Evolutionary conservation across 2,888 invertebrate species (phyloP), one percentile per base, ranked within the genome.

Genomic region (Stramonita haemastoma): DNA sequence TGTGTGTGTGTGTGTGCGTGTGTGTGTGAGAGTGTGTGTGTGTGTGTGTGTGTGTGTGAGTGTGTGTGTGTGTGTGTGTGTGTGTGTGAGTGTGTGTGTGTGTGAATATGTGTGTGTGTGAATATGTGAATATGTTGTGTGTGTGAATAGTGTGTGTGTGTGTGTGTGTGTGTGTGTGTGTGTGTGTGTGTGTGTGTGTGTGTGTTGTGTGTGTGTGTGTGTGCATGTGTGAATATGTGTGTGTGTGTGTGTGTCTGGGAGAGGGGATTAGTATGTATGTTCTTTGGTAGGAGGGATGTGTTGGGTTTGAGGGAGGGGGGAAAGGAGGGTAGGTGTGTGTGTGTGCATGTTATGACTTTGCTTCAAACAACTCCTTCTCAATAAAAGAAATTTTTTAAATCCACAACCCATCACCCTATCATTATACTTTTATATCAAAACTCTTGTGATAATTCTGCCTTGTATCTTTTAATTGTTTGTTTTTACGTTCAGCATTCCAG

Each of bases 401-500:
- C 46, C 8, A 46, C 46, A 46, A 46, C 46, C 46, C 46, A 46
- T 5, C 8, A 46, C 8, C 46, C 46, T 46, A 46, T 46, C 46
- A 46, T 46, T 46, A n/a, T 46, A 2, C 8, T 46, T 46, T 46
- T 46, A 46, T 46, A 46, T 46, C 8, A 46, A 46, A 46, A 46
- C 46, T 5, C 46, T 46, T 8, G 8, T 46, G 46, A 46, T 46
- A 46, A 46, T 46, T 66, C 66, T 22, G 4, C 13, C 66, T 22
- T 22, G 46, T 46, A 46, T 46, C 2, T 46, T 46, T 46, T 46
- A n/a, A n/a, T n/a, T n/a, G n/a, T 22, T 66, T 66, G 4, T 13
- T 26, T 66, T 1, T n/a, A 2, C 29, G n/a, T 83, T 22, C 89
- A 94, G 94, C 93, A 2, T 91, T 90, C 81, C 32, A 83, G 17